Evolutionary conservation across 2,888 invertebrate species (phyloP).

Genomic region (Brachyopa scutellaris): DNA sequence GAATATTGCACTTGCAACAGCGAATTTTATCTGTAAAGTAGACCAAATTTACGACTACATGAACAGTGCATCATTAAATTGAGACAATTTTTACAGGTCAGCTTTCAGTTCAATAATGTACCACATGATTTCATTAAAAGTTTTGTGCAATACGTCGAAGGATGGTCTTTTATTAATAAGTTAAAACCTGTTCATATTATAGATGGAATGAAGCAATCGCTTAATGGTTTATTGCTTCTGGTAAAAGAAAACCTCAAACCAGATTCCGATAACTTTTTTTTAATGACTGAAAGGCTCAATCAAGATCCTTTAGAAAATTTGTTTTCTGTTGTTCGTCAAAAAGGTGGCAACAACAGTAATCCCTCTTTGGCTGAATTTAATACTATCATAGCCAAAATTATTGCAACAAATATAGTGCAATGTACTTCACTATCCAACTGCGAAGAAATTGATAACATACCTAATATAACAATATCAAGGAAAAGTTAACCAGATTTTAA

Average conservation of each 20-base stretch:
- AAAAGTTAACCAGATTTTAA: not conserved
- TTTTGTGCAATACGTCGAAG: not conserved
- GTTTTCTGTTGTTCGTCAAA: not conserved
- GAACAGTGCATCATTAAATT: not conserved
- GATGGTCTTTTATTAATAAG: not conserved
- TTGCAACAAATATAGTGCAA: not conserved
- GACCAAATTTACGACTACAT: not conserved
- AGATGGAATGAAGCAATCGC: not conserved
- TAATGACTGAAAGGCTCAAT: not conserved
- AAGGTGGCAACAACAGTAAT: not conserved
- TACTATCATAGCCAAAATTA: not conserved
- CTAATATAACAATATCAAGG: not conserved
- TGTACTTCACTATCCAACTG: not conserved
- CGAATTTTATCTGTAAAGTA: not conserved
- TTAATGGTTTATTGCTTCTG: not conserved
- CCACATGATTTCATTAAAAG: not conserved
- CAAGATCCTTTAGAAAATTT: constrained; percentile 13
- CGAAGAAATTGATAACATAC: not conserved
- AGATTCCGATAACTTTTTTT: not conserved
- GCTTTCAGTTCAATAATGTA: not conserved
- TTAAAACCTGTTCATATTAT: not conserved
- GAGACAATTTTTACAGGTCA: not conserved
- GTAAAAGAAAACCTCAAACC: not conserved
- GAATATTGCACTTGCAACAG: not conserved
- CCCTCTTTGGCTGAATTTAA: not conserved